phyloP scores from a whole-genome alignment of 2,888 invertebrate species.

The Tricholauxania praeusta region DNA sequence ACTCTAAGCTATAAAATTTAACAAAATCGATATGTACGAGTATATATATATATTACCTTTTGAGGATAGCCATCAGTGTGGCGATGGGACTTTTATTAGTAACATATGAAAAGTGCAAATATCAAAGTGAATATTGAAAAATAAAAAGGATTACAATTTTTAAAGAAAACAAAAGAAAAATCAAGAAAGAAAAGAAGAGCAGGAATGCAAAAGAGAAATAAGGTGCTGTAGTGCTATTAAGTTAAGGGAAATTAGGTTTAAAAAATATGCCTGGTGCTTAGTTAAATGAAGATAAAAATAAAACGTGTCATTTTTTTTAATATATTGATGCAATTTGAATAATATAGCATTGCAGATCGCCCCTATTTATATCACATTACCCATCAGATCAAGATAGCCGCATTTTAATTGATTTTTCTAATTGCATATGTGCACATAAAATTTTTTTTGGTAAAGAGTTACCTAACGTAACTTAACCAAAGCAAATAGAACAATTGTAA shows the following conservation, averaged over 20 bases:
- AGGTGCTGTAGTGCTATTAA: constrained; percentile 61
- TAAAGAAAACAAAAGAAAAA: constrained; percentile 34
- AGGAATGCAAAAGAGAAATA: constrained; percentile 59
- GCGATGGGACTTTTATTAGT: constrained; percentile 82
- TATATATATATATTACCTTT: constrained; percentile 81
- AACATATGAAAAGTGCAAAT: constrained; percentile 42
- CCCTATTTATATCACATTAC: too few species aligned
- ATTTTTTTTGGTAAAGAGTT: too few species aligned
- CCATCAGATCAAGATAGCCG: too few species aligned
- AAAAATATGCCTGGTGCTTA: too few species aligned
- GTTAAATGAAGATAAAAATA: not conserved
- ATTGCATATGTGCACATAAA: too few species aligned
- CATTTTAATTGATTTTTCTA: too few species aligned
- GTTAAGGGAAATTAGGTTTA: too few species aligned
- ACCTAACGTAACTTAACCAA: too few species aligned
- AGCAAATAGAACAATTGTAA: too few species aligned
- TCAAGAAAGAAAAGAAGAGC: constrained; percentile 51
- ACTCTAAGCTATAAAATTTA: not conserved
- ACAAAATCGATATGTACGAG: not conserved
- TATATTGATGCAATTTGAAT: constrained; percentile 24
- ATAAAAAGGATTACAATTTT: constrained; percentile 44
- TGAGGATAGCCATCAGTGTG: constrained; percentile 93
- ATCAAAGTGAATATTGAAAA: not conserved
- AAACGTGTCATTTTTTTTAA: constrained; percentile 22
- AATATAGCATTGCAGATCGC: too few species aligned